phyloP scores from a whole-genome alignment of 92 coral and sea anemone species.

The Epizoanthus ramosus region DNA sequence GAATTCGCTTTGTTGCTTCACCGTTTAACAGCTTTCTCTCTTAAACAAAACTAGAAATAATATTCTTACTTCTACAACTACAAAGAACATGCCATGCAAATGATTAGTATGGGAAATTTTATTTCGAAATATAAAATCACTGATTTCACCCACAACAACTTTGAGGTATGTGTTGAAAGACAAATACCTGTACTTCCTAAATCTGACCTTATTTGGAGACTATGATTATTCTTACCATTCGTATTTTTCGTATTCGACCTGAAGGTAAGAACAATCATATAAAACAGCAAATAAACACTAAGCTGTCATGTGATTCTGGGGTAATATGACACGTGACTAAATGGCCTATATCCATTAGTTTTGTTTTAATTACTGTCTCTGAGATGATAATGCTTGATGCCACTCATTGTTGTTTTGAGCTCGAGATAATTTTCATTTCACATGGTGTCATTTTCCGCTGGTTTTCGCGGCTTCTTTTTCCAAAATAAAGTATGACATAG shows the following conservation, averaged over 20 bases:
- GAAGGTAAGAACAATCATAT: conserved; percentile 20
- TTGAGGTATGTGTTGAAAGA: conserved; percentile 37
- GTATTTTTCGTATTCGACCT: conserved; percentile 17
- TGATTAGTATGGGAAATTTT: conserved; percentile 12
- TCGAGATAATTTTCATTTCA: no score
- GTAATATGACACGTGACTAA: no score
- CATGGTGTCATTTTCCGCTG: conserved; percentile 43
- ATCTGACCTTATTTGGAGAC: conserved; percentile 25
- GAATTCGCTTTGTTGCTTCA: conserved; percentile 30
- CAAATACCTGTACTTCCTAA: conserved; percentile 17
- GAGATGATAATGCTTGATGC: conserved; percentile 41
- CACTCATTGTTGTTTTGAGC: conserved; percentile 33
- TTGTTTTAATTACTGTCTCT: background rate
- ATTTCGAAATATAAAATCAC: conserved; percentile 22
- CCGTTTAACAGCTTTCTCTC: conserved; percentile 14
- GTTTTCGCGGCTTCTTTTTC: conserved; percentile 65
- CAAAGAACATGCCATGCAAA: conserved; percentile 16
- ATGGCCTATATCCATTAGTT: background rate
- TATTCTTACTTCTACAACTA: conserved; percentile 24
- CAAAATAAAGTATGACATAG: conserved; percentile 50
- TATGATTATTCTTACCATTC: conserved; percentile 10
- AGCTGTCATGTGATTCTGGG: no score
- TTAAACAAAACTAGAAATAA: conserved; percentile 33
- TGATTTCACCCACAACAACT: conserved; percentile 9
- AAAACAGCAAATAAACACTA: conserved; percentile 33